A percentile compares a stretch with the other conserved stretches of the same genome.
phyloP scores from a whole-genome alignment of 2,113 vertebrate species.

The Stomatorhinus ivindoensis region DNA sequence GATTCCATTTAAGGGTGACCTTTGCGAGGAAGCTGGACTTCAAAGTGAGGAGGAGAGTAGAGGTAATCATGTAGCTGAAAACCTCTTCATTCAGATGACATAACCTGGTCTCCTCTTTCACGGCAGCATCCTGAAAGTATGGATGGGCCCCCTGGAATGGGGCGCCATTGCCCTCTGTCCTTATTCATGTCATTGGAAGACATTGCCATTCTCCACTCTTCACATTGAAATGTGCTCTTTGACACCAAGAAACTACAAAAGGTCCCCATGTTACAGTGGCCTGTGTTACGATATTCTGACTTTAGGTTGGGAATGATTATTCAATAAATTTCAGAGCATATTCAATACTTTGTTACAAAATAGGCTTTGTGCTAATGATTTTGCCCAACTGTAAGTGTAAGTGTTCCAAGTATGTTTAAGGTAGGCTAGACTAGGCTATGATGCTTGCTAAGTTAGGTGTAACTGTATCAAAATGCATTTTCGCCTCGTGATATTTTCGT shows the following conservation, averaged over 20 bases:
- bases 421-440: too few species aligned
- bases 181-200: neutral
- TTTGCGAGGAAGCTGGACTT: neutral
- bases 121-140: neutral
- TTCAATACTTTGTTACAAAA: too few species aligned
- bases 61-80: neutral
- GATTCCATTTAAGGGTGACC: neutral
- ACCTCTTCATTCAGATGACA: neutral
- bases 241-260: neutral
- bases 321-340: too few species aligned
- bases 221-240: neutral
- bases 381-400: too few species aligned
- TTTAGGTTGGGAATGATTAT: too few species aligned
- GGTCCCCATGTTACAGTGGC: too few species aligned
- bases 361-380: too few species aligned
- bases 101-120: neutral
- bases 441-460: too few species aligned
- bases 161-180: neutral
- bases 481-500: too few species aligned
- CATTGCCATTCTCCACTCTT: neutral
- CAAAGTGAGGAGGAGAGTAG: neutral
- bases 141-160: neutral
- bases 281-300: too few species aligned
- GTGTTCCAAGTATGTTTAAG: too few species aligned
- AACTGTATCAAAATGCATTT: too few species aligned